A percentile compares a stretch with the other conserved stretches of the same genome.
Evolutionary conservation across 37 sponge, comb jelly and placozoan genomes (phyloP).

Genomic region (Cladorhizidae sp.): DNA sequence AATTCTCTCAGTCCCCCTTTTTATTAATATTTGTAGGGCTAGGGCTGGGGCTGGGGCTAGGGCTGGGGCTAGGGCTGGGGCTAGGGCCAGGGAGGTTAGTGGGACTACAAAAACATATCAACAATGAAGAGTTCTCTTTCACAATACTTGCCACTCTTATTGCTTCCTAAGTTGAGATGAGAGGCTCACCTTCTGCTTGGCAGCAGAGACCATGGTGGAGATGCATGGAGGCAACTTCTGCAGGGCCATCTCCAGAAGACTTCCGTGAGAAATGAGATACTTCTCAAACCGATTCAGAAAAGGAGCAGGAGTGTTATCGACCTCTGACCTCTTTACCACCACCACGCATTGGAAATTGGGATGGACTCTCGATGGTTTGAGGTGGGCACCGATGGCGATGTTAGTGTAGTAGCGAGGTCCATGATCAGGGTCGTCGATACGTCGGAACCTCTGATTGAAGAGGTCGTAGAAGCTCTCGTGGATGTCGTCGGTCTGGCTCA

Average conservation of each 20-base stretch:
- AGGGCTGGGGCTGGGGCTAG: too few relatives aligned
- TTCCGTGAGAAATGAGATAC: conserved; percentile 68
- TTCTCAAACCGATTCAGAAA: conserved; percentile 92
- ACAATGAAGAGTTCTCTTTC: too few relatives aligned
- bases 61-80: too few relatives aligned
- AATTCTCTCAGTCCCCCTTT: too few relatives aligned
- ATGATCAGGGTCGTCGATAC: conserved; percentile 65
- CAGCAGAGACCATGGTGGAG: conserved; percentile 28
- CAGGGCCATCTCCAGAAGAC: conserved; percentile 69
- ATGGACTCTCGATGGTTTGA: conserved; percentile 76
- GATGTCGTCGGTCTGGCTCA: conserved; percentile 86
- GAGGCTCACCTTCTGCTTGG: conserved; percentile 70
- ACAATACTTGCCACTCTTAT: background rate
- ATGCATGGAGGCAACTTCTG: conserved; percentile 71
- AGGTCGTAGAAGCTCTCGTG: conserved; percentile 92
- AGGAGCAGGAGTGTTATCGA: conserved; percentile 77
- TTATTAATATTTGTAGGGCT: too few relatives aligned
- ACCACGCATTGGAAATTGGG: conserved; percentile 85
- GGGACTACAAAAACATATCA: background rate
- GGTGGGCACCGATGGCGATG: conserved; percentile 87
- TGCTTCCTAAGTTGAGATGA: too few relatives aligned
- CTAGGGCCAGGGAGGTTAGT: background rate
- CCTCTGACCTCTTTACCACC: conserved; percentile 71
- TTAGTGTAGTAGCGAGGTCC: conserved; percentile 79
- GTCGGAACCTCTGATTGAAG: conserved; percentile 80